Base-by-base conservation (phyloP, 2,888 invertebrate genomes). In the Itoplectis maculator region DNA sequence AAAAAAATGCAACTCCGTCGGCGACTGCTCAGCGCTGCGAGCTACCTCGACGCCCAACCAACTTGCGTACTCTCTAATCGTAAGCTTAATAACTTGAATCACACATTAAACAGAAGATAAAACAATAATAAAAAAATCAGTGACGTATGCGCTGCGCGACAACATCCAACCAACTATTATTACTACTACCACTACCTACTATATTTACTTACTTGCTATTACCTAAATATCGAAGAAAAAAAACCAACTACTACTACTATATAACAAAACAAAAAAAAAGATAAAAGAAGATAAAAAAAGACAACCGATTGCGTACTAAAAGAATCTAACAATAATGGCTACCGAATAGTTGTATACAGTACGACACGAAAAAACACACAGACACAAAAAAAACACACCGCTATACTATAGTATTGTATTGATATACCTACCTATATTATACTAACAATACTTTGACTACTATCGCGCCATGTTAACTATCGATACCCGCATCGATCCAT, bases 151-250 rank as follows among this genome's bases (percentile, higher is more conserved):
- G 54, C 61, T 51, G 66, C 59, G 68, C 65, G 72, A 76, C 68
- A 63, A 79, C 68, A 73, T 72, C 59, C 54, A 77, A 81, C 65
- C 59, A 68, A 76, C 70, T 76, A 81, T 76, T 70, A 75, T 70
- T 81, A 75, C 42, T 77, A 77, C 69, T 78, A 78, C 59, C 74
- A 74, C 40, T 78, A 73, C 66, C 76, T 81, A 78, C 69, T 76
- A 82, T 76, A 82, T 79, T 79, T 76, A 82, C 79, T 76, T 82
- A 79, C 76, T 82, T 82, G 75, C 79, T 79, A 82, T 47, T 56
- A 73, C 47, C 73, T 73, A 75, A 75, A 74, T 80, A 80, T 80
- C 75, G 75, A 78, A 54, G 18, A 40, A 75, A 63, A 73, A 61
- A 70, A 70, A 75, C 59, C 61, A 79, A 70, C 18, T 59, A 75